Conservation (phyloP, 2,797 vertebrate species). For the Microctenopoma steveboyesi region DNA sequence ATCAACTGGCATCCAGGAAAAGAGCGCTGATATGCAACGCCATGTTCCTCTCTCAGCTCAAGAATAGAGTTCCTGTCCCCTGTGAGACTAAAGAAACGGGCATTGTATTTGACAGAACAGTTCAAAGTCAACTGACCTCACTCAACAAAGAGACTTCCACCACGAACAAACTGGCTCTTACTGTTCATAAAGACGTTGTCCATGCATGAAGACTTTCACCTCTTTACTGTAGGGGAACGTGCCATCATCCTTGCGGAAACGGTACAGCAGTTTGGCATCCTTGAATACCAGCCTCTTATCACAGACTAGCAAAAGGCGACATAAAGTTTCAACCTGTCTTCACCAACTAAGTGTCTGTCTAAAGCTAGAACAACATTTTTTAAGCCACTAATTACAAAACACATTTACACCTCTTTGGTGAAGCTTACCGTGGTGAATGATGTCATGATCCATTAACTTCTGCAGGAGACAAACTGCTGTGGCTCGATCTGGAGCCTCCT, state of each 20-base stretch:
- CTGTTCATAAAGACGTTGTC: constrained; percentile 89
- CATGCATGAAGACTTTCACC: constrained; percentile 88
- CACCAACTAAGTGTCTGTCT: background rate
- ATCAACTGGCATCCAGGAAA: constrained; percentile 88
- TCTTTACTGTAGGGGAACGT: constrained; percentile 89
- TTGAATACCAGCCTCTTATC: constrained; percentile 88
- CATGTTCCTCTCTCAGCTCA: constrained; percentile 85
- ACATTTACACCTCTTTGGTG: no score
- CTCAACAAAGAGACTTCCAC: constrained; percentile 6
- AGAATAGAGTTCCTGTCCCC: constrained; percentile 83
- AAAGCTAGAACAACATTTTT: background rate
- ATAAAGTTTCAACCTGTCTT: background rate
- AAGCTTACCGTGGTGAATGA: constrained; percentile 89
- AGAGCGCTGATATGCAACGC: constrained; percentile 83
- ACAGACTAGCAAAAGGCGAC: constrained; percentile 80
- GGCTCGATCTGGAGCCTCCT: constrained; percentile 85
- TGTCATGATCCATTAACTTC: constrained; percentile 89
- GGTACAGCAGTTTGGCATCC: constrained; percentile 90
- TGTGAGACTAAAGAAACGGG: constrained; percentile 78
- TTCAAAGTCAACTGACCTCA: constrained; percentile 18
- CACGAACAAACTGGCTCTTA: constrained; percentile 71
- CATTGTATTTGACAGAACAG: constrained; percentile 1
- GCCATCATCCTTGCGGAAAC: constrained; percentile 91
- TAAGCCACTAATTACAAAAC: no score
- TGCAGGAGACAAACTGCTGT: constrained; percentile 88